These are phyloP conservation scores for Python bivittatus DNA, from an alignment of 2,113 vertebrate species.

Conservation along the genomic window DNA sequence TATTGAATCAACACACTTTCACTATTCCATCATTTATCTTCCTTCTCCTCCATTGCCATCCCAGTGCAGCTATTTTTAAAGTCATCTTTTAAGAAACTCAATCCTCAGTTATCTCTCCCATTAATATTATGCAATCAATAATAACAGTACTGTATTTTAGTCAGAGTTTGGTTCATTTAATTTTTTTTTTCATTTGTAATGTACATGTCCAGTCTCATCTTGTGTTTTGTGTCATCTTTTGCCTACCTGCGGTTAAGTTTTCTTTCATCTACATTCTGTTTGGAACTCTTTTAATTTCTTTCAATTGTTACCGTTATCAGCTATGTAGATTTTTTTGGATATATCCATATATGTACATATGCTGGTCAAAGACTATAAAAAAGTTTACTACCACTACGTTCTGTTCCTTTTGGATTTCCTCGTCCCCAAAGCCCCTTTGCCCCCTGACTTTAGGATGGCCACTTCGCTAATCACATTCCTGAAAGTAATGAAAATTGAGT, in stretches of 20 bases:
- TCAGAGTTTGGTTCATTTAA: not conserved
- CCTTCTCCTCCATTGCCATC: no score
- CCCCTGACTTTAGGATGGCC: not conserved
- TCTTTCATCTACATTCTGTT: not conserved
- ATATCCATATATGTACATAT: not conserved
- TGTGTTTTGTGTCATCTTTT: not conserved
- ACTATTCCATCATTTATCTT: no score
- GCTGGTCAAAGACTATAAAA: not conserved
- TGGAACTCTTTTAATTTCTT: not conserved
- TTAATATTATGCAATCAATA: not conserved
- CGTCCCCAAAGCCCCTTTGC: not conserved
- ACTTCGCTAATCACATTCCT: not conserved
- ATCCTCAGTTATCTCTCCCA: no score
- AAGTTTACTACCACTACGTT: not conserved
- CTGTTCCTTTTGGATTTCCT: not conserved
- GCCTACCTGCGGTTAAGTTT: not conserved
- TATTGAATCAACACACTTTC: no score
- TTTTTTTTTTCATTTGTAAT: not conserved
- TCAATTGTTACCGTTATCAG: not conserved
- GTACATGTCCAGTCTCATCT: not conserved
- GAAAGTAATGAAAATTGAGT: not conserved
- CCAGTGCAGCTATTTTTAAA: no score
- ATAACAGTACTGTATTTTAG: not conserved
- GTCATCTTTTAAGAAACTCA: no score
- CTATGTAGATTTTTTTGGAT: not conserved